These are phyloP conservation scores for Hipparchia sbordonii DNA, from an alignment of 2,888 invertebrate genomes.

Conservation along the genomic window DNA sequence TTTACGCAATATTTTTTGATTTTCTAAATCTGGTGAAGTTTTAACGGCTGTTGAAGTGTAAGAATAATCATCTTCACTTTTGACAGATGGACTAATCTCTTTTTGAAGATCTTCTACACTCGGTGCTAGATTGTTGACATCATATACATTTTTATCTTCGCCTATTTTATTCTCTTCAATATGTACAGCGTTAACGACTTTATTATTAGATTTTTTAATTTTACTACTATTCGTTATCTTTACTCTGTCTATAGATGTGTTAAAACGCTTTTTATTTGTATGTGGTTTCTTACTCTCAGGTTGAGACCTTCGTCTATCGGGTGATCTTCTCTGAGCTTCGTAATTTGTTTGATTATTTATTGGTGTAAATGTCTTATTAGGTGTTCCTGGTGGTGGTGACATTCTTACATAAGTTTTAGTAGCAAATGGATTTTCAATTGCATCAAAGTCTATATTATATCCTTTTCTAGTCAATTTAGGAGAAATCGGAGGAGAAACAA, in stretches of 20 bases:
- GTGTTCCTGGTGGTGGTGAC: conserved; percentile 57
- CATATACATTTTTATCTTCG: not conserved
- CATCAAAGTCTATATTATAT: conserved; percentile 72
- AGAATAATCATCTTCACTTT: not conserved
- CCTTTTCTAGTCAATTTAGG: conserved; percentile 49
- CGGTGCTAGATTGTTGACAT: not conserved
- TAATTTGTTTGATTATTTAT: conserved; percentile 14
- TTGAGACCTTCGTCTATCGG: conserved; percentile 59
- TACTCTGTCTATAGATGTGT: conserved; percentile 9
- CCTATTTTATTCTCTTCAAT: not conserved
- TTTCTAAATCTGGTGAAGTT: not conserved
- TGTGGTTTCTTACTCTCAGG: conserved; percentile 50
- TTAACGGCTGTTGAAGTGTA: not conserved
- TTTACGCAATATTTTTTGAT: not conserved
- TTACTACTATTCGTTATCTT: not conserved
- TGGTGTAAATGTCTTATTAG: conserved; percentile 26
- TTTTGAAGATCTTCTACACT: conserved; percentile 10
- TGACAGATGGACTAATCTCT: not conserved
- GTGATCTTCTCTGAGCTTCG: conserved; percentile 21
- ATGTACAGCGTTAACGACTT: not conserved
- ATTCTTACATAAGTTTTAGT: conserved; percentile 65
- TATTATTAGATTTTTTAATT: not conserved
- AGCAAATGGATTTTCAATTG: conserved; percentile 69
- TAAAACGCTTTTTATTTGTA: conserved; percentile 17
- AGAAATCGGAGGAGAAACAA: not conserved